Base-by-base conservation (phyloP, 2,797 vertebrate genomes). In the Eupleurogrammus muticus region DNA sequence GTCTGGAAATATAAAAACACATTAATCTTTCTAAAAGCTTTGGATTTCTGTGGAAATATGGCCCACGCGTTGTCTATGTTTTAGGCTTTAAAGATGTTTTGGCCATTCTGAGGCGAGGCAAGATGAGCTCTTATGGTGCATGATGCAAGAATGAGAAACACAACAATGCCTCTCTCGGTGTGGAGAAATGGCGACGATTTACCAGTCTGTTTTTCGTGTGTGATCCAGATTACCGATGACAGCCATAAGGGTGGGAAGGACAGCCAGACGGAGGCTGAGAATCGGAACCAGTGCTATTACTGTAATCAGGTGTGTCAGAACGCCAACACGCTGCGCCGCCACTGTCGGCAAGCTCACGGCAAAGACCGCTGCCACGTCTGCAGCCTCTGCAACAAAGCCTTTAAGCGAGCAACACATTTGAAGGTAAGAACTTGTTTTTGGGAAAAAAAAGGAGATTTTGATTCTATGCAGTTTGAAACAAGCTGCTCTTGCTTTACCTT, bases 311-410 rank as follows among this genome's bases (percentile, higher is more conserved):
- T 93, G 48, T 97, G 94, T 65, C 86, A 94, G 16, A 98, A 96
- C 0, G 92, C 96, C 3, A 94, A 95, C 2, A 90, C 94, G 21
- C 91, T 99, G 81, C 92, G 95, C 6, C 96, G 96, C 34, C 98
- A 99, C 80, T 95, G 96, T 82, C 94, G 94, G 82, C 96, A 96
- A 79, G 92, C 90, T 34, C 98, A 99, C 0, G 97, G 96, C 73
- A 96, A 97, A 52, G 97, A 99, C 84, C 94, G 98, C 79, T 96
- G 97, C 77, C 97, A 99, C 0, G 94, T 98, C 55, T 99, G 98
- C 79, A 88, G 86, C 0, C 62, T 96, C 75, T 99, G 98, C 85
- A 95, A 90, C 87, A 99, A 99, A 91, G 97, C 97, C 68, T 99
- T 99, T 83, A 99, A 99, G 82, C 87, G 98, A 4, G 97, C 97